Evolutionary conservation across 2,888 invertebrate genomes (phyloP), one percentile per base, ranked within the genome.

Genomic region (Apeira syringaria): DNA sequence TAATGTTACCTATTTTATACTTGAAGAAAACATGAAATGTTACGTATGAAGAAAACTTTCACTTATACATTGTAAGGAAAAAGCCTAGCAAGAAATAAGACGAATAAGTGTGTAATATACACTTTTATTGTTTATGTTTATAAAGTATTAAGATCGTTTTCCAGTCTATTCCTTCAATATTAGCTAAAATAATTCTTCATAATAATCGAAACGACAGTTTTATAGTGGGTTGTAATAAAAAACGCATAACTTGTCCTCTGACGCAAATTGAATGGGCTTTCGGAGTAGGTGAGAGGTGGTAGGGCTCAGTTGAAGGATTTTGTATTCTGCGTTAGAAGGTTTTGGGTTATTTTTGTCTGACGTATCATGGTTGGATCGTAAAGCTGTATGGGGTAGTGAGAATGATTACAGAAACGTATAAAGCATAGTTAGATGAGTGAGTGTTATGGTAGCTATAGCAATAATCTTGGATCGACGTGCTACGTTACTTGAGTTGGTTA

Each of bases 151-250:
- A 15, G 3, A 15, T 15, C 15, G 15, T 15, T 15, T 15, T 15
- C 15, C 31, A 28, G 25, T 33, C 47, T 55, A 42, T 52, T 50
- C 49, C 50, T 51, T 50, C 35, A 41, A 56, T 60, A 56, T 52
- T 62, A 46, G 61, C 57, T 59, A 57, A 64, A 70, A 70, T 66
- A 64, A 70, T 68, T 62, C 58, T 51, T 70, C 61, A 69, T 73
- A 76, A 72, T 71, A 70, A 82, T 74, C 65, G 68, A 73, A 69
- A 72, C 63, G 74, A 75, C 80, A 69, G 56, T 80, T 83, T 83
- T 81, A 82, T 86, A 73, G 82, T 69, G 53, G 64, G 59, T 47
- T 65, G 74, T 74, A 85, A 86, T 87, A 86, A 87, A 86, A 86
- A 85, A 84, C 74, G 68, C 77, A 82, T 86, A 84, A 86, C 79